Evolutionary conservation across 1,140 invertebrate genomes (phyloP), one percentile per base, ranked within the genome.

Genomic region (Apolygus lucorum): DNA sequence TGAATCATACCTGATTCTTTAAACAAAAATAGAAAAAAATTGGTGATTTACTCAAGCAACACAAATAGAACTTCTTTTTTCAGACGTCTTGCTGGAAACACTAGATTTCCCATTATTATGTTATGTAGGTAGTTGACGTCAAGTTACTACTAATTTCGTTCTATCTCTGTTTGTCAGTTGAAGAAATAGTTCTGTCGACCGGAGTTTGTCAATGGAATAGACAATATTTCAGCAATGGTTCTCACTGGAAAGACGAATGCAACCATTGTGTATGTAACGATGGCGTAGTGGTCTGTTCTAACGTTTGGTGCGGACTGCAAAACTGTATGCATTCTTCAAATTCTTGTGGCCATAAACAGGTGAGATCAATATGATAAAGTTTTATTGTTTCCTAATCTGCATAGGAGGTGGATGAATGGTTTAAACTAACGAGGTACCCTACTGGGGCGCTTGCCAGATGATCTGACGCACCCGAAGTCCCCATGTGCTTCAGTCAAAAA

Each of bases 281-380:
- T 67, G 87, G 88, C 11, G 84, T 85, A 62, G 87, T 88, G 17
- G 83, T 84, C 22, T 96, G 92, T 79, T 93, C 90, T 63, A 87
- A 90, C 75, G 86, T 95, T 22, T 92, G 90, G 90, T 92, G 90
- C 75, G 90, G 90, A 2, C 81, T 89, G 25, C 84, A 85, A n/a
- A 91, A 92, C 76, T 93, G 90, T 76, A 80, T 90, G 29, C 83
- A 69, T 78, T 78, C 8, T 81, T 75, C 68, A 76, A 78, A 82
- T 1, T 77, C 80, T 73, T 82, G 86, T 77, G 78, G 82, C 73
- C 78, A 83, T 67, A 81, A 86, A 73, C 83, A 85, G 81, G 81
- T 82, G 70, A 73, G 62, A 67, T 27, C 25, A 13, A n/a, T 49
- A 49, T 49, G 17, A 62, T 21, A 1, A 27, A 52, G 29, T 28